Evolutionary conservation across 2,888 invertebrate genomes (phyloP).

Genomic region (Priocnemis perturbator): DNA sequence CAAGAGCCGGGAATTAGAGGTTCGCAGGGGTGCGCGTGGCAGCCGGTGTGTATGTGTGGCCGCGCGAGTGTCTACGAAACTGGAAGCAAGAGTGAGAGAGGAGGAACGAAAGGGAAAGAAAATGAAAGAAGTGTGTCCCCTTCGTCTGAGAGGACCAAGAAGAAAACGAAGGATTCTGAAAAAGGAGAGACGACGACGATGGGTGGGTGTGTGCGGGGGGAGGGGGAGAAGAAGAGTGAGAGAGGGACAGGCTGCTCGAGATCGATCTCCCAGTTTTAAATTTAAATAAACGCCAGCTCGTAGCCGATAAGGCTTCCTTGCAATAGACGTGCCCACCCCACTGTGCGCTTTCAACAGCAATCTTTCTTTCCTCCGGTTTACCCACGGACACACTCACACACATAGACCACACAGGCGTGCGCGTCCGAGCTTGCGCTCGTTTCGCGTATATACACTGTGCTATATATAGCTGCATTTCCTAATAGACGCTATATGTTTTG

Average conservation of each 20-base stretch:
- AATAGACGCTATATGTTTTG: no score
- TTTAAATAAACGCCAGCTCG: conserved; percentile 72
- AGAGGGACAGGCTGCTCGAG: conserved; percentile 40
- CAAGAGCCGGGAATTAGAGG: conserved; percentile 67
- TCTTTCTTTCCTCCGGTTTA: conserved; percentile 47
- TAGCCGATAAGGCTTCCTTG: conserved; percentile 62
- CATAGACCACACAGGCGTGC: no score
- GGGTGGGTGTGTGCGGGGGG: conserved; percentile 17
- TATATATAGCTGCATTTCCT: no score
- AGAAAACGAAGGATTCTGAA: conserved; percentile 15
- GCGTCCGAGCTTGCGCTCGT: no score
- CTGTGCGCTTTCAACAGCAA: conserved; percentile 34
- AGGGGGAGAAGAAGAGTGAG: not conserved
- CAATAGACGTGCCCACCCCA: conserved; percentile 33
- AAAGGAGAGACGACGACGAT: conserved; percentile 26
- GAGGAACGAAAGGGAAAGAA: conserved; percentile 23
- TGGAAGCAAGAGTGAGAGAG: conserved; percentile 9
- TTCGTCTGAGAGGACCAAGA: conserved; percentile 1
- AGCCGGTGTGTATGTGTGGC: conserved; percentile 23
- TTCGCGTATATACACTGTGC: no score
- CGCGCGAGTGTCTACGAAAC: not conserved
- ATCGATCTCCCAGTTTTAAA: conserved; percentile 71
- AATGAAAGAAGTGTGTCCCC: conserved; percentile 23
- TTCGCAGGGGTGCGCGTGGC: conserved; percentile 29
- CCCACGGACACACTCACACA: not conserved